A percentile compares a stretch with the other conserved stretches of the same genome.
Evolutionary conservation across 2,888 invertebrate genomes (phyloP).

Genomic region (Thysanoteuthis rhombus): DNA sequence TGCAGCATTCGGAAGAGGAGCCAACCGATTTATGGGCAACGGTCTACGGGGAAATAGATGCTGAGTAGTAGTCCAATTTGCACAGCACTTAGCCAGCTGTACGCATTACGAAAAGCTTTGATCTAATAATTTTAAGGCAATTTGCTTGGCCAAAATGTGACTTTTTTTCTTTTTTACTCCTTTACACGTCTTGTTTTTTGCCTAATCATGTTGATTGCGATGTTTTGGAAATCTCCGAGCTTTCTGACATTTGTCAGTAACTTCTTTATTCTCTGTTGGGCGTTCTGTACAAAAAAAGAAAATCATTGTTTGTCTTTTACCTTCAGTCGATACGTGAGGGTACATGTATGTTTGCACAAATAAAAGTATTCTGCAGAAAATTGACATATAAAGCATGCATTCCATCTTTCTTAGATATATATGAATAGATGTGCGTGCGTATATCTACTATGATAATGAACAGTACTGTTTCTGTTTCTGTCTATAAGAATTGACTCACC

Average conservation of each 20-base stretch:
- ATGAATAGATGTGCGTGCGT: no score
- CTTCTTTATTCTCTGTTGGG: neutral
- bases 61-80: slow-evolving; percentile 12
- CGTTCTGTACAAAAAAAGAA: neutral
- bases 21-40: neutral
- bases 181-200: neutral
- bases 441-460: no score
- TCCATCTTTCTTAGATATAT: no score
- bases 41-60: neutral
- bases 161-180: neutral
- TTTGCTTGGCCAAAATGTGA: neutral
- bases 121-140: neutral
- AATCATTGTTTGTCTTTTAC: neutral
- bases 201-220: neutral
- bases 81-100: neutral
- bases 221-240: neutral
- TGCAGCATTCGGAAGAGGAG: neutral
- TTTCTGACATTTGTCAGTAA: neutral
- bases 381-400: no score
- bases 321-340: neutral
- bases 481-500: no score
- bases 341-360: neutral
- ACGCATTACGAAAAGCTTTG: neutral
- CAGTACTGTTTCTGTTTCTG: no score
- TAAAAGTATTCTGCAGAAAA: no score